Conservation (phyloP, 2,888 invertebrate genomes). For the Acrobasis consociella region DNA sequence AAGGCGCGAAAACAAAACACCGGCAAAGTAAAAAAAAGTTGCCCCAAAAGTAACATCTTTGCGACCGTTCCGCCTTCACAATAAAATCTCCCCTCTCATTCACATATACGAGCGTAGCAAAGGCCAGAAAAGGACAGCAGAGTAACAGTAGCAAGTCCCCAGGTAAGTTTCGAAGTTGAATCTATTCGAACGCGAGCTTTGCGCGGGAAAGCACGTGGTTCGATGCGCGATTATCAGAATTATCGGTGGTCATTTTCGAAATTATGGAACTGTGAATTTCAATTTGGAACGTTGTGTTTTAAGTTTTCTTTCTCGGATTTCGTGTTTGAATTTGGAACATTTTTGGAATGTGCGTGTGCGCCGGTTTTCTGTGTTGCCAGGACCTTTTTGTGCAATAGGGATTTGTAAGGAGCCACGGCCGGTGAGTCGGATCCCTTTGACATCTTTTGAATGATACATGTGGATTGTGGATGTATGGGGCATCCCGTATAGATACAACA, state of each 20-base stretch:
- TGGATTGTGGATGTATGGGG: constrained; percentile 11
- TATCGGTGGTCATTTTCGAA: constrained; percentile 33
- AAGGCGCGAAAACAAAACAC: constrained; percentile 71
- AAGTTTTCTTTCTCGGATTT: constrained; percentile 26
- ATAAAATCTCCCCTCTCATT: constrained; percentile 45
- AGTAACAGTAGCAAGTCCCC: constrained; percentile 63
- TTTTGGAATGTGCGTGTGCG: constrained; percentile 26
- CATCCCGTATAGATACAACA: neutral
- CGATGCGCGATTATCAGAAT: constrained; percentile 51
- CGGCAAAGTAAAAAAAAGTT: constrained; percentile 52
- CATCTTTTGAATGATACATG: constrained; percentile 24
- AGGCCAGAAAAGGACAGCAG: constrained; percentile 46
- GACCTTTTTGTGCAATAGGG: constrained; percentile 65
- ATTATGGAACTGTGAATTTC: constrained; percentile 28
- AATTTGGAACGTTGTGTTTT: constrained; percentile 28
- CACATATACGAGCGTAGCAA: constrained; percentile 23
- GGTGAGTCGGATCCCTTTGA: constrained; percentile 61
- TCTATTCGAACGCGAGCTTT: constrained; percentile 76
- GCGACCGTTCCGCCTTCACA: constrained; percentile 69
- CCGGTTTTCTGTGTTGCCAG: constrained; percentile 29
- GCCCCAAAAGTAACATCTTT: constrained; percentile 51
- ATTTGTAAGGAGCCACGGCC: constrained; percentile 60
- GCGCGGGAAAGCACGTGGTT: constrained; percentile 74
- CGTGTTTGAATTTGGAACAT: constrained; percentile 24
- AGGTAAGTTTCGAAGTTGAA: constrained; percentile 65